Base-by-base conservation (phyloP, 2,888 invertebrate genomes). In the Polyommatus iphigenia region DNA sequence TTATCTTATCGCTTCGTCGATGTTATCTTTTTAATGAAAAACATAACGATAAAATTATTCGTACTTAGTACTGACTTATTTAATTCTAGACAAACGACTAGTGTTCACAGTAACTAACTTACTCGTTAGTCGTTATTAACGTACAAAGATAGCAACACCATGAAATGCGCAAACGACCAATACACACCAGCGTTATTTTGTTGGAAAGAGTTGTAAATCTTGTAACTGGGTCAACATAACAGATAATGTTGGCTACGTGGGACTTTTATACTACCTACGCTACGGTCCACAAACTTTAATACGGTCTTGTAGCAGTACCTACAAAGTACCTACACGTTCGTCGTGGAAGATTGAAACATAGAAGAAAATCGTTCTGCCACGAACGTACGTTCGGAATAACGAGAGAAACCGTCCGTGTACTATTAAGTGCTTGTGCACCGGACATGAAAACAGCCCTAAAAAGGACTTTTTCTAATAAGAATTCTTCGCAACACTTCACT, bases 1-100 rank as follows among this genome's bases (percentile, higher is more conserved):
- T 50, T 71, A 71, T 41, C 71, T 36, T 41, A 71, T 41, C 71
- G n/a, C n/a, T n/a, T 36, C 29, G 15, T 67, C 67, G 67, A 20
- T 62, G 62, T 62, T 24, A 67, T 67, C 67, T 67, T 67, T 29
- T 15, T 29, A 29, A 29, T 5, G 6, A 67, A 67, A 67, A 67
- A 67, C 24, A 18, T 29, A 29, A 32, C 29, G 20, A 62, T 62
- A 29, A 32, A 32, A 67, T 15, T 29, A 15, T 67, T 67, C 59
- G 10, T 10, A 54, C 46, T 57, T n/a, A 7, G 57, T n/a, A 18
- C 18, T 20, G 5, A 15, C 0, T 50, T 5, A 54, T 18, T 54
- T 5, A 54, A 4, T 54, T 15, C 3, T 54, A 18, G 50, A 46
- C 46, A 3, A 46, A 46, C 46, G 46, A 46, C 46, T 46, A 46